A percentile compares a stretch with the other conserved stretches of the same genome.
These are phyloP conservation scores for Sylvietta virens DNA, from an alignment of 2,113 vertebrate genomes.

Conservation along the genomic window DNA sequence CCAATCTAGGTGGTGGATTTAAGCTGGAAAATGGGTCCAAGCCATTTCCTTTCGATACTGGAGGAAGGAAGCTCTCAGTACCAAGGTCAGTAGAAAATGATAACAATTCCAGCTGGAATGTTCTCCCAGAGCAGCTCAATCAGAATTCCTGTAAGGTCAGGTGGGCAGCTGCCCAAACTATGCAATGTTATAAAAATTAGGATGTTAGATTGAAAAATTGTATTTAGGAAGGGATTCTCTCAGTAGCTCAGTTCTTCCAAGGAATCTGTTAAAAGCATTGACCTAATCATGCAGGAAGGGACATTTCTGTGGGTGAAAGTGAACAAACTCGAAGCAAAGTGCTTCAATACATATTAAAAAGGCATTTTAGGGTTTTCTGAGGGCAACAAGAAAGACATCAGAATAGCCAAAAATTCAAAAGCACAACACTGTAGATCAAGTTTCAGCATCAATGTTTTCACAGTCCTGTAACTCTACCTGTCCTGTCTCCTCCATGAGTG, in stretches of 20 bases:
- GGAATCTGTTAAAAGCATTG: background rate
- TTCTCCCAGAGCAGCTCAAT: background rate
- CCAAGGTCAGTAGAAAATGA: conserved; percentile 71
- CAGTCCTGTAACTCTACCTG: background rate
- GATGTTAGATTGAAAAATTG: background rate
- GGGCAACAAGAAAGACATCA: background rate
- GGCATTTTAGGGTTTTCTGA: background rate
- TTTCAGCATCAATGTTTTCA: background rate
- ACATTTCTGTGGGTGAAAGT: background rate
- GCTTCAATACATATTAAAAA: background rate
- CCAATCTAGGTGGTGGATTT: conserved; percentile 71
- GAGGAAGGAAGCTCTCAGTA: conserved; percentile 73
- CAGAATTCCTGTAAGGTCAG: background rate
- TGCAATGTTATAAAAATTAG: background rate
- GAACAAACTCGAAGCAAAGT: background rate
- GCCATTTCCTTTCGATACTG: conserved; percentile 80
- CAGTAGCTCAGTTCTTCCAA: background rate
- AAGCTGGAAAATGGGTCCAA: conserved; percentile 83
- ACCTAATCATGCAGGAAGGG: background rate
- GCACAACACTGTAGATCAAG: background rate
- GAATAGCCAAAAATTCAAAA: background rate
- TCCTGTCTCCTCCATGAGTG: background rate
- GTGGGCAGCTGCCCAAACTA: background rate
- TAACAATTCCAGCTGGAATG: background rate
- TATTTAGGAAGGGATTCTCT: background rate